These are phyloP conservation scores for Barnardius zonarius DNA, from an alignment of 2,113 vertebrate genomes.

Conservation along the genomic window DNA sequence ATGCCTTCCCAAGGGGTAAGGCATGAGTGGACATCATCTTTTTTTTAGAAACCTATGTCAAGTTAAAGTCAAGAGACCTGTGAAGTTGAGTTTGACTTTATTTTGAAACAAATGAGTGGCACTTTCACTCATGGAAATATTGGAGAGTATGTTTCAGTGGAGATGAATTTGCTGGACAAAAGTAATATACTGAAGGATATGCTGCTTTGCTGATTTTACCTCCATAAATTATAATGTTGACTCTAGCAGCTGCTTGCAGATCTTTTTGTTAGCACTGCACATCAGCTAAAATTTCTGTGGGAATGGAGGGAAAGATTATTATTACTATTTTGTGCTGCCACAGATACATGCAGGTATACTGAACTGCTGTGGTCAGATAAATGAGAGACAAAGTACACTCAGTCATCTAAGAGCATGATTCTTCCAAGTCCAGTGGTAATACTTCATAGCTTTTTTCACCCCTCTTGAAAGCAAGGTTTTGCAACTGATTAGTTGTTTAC, in stretches of 20 bases:
- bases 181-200: neutral
- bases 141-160: neutral
- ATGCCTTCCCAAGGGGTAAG: neutral
- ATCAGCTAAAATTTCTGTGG: neutral
- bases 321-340: neutral
- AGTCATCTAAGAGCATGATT: neutral
- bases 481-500: neutral
- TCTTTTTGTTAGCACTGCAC: neutral
- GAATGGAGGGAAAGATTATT: neutral
- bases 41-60: neutral
- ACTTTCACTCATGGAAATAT: neutral
- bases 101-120: neutral
- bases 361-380: neutral
- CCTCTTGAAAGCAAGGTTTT: neutral
- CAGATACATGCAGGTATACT: neutral
- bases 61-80: neutral
- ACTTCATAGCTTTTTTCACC: neutral
- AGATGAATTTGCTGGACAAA: neutral
- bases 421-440: neutral
- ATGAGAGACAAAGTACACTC: neutral
- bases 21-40: neutral
- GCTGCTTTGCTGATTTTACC: neutral
- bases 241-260: neutral
- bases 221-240: neutral
- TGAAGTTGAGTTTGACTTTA: neutral